Conservation (phyloP, 2,113 vertebrate genomes). For the Phocoena sinus region DNA sequence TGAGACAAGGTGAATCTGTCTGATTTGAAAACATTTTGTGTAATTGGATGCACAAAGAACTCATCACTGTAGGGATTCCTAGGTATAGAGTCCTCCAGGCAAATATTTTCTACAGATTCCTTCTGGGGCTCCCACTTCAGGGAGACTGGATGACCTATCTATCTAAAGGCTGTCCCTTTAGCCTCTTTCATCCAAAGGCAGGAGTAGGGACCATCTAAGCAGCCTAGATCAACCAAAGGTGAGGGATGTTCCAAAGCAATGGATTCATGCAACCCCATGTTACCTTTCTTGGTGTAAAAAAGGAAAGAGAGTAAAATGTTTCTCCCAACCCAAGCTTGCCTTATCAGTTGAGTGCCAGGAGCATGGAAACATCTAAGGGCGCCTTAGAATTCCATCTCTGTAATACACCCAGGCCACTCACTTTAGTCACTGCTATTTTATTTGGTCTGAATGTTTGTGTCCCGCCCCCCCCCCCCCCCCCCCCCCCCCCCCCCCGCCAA, state of each 20-base stretch:
- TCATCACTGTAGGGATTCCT: neutral
- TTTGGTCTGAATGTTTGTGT: neutral
- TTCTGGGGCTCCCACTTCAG: neutral
- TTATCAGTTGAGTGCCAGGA: neutral
- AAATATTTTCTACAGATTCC: neutral
- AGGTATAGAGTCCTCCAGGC: neutral
- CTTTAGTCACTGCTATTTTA: neutral
- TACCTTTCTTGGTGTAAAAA: neutral
- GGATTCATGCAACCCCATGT: neutral
- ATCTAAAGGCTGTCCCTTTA: neutral
- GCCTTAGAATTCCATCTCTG: neutral
- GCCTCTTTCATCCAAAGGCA: neutral
- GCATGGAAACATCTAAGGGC: neutral
- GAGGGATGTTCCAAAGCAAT: neutral
- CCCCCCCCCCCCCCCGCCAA: no score
- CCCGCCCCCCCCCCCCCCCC: no score
- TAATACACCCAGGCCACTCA: neutral
- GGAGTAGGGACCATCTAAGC: neutral
- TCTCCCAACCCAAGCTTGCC: neutral
- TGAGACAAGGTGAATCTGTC: neutral
- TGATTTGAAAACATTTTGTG: neutral
- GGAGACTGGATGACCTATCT: neutral
- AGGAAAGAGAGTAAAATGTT: neutral
- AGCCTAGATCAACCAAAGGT: neutral
- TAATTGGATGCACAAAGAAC: neutral